Evolutionary conservation across 2,888 invertebrate species (phyloP), one percentile per base, ranked within the genome.

Genomic region (Leptopterna dolabrata): DNA sequence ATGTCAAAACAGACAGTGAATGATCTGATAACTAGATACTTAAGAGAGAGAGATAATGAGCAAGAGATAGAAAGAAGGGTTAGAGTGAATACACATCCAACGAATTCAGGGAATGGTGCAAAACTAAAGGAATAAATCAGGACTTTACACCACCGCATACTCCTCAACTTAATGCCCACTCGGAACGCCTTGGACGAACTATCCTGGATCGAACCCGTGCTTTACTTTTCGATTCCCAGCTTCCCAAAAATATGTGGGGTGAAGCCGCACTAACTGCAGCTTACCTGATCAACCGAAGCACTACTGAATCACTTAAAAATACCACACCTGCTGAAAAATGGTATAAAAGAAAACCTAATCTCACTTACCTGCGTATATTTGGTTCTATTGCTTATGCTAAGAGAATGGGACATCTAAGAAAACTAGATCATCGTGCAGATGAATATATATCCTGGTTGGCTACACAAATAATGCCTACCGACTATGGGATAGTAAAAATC

Each of bases 281-380:
- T 36, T 91, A 90, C 87, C 76, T 91, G 16, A 13, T 89, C 29
- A 91, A 91, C 78, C 89, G 91, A 90, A 88, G 87, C 80, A 89
- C 89, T 36, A 89, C 89, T 24, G 81, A 73, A 36, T 88, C 87
- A 27, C 6, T 90, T 47, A 86, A 89, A 71, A 70, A 27, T 27
- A 91, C 91, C 7, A 78, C 78, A 27, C 91, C 91, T 13, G 85
- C 73, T 71, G 91, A 91, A 89, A 87, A 87, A 36, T 91, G 91
- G 91, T 89, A 87, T 13, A 88, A 87, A 7, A 89, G 85, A 82
- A 91, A 89, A 89, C 90, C 91, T 19, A 88, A 91, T 86, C 84
- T 91, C 41, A 89, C 89, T 45, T 89, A 89, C 47, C 30, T 91
- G 36, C 89, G 90, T 89, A 87, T 90, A 0, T 91, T 91, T 90